Evolutionary conservation across 2,888 invertebrate species (phyloP), one percentile per base, ranked within the genome.

Genomic region (Lepidocyrtoides sp.): DNA sequence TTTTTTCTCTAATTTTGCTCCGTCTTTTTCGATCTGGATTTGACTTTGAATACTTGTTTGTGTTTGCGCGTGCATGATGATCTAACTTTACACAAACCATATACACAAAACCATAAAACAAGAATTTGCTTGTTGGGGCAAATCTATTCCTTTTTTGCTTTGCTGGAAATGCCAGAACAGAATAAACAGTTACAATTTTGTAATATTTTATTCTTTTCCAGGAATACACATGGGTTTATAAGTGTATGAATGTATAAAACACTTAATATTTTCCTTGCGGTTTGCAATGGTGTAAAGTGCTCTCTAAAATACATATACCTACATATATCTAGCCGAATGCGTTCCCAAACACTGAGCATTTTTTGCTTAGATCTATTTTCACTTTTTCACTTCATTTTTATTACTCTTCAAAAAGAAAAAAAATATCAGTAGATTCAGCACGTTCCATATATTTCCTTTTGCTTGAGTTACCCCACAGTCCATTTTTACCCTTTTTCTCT

Each of bases 371-470:
- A 90, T 90, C 75, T 77, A 90, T 90, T 77, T 84, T 66, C 89
- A 90, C 75, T 88, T 88, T 44, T 88, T 66, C 44, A 23, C 72
- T 75, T 48, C 60, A 20, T 60, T 81, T 79, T 88, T 88, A 63
- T 87, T 63, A 32, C 79, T 48, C 26, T 77, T 63, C 63, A 51
- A 29, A 48, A 69, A 17, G 8, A 69, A 7, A 85, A 57, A 72
- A 85, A 69, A 69, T 51, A 54, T 29, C 32, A 60, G 75, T 77
- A 60, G 60, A 87, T 87, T 77, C 48, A 87, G 77, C 86, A 87
- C 86, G 86, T 87, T 87, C 86, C 86, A 44, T 87, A 87, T 82
- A 87, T 79, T 81, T 36, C 54, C 81, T 88, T 81, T 57, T 81
- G 88, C 81, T 81, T 81, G 69, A 88, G 51, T 88, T 69, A 36